Conservation (phyloP, 2,797 vertebrate species). For the Galaxias olidus region DNA sequence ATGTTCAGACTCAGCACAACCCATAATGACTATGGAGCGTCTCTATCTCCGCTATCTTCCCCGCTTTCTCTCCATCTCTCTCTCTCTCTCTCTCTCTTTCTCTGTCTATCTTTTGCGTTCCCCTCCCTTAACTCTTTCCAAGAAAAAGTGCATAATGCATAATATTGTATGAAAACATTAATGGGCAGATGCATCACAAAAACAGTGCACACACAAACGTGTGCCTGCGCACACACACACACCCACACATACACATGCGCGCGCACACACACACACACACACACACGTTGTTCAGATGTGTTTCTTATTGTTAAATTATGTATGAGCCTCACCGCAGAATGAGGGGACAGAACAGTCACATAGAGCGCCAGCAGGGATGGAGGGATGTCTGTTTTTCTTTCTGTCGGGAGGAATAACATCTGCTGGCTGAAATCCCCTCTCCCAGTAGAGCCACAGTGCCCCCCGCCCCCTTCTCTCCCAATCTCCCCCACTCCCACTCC, state of each 20-base stretch:
- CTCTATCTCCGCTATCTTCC: too few relatives aligned
- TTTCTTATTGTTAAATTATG: conserved; percentile 9
- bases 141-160: too few relatives aligned
- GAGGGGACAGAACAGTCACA: conserved; percentile 3
- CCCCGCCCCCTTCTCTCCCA: not conserved
- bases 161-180: not conserved
- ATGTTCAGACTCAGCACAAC: too few relatives aligned
- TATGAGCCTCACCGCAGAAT: not conserved
- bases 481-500: not conserved
- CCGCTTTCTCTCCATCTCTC: not conserved
- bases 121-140: not conserved
- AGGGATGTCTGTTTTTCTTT: conserved; percentile 13
- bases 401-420: conserved; percentile 15
- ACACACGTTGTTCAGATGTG: not conserved
- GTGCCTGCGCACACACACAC: not conserved
- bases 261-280: conserved; percentile 1
- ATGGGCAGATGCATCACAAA: not conserved
- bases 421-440: conserved; percentile 6
- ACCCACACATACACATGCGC: not conserved
- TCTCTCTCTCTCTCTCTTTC: not conserved
- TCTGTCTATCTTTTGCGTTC: not conserved
- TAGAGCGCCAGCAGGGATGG: not conserved
- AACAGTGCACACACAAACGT: not conserved
- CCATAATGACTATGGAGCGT: too few relatives aligned
- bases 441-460: not conserved